Conservation (phyloP, 2,888 invertebrate species). For the Erpobdella octoculata region DNA sequence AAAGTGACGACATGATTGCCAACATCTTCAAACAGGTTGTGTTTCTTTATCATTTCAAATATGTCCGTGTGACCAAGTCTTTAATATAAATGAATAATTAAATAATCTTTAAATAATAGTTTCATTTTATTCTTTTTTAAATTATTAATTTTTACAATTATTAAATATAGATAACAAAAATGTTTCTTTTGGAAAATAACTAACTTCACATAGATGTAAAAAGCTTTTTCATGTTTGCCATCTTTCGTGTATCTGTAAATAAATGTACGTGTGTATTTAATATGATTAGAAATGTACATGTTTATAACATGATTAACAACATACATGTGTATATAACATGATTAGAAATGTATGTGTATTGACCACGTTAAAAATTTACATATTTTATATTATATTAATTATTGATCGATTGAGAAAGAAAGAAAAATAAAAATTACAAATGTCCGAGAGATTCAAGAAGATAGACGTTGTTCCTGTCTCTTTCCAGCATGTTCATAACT, state of each 20-base stretch:
- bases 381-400: too few relatives aligned
- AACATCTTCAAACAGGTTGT: constrained; percentile 73
- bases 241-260: constrained; percentile 46
- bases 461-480: constrained; percentile 62
- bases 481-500: constrained; percentile 69
- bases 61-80: constrained; percentile 79
- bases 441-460: constrained; percentile 80
- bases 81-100: background rate
- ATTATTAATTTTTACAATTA: background rate
- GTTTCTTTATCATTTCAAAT: constrained; percentile 74
- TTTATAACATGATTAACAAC: background rate
- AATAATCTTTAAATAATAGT: too few relatives aligned
- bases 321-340: background rate
- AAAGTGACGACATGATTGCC: constrained; percentile 78
- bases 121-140: background rate
- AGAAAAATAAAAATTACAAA: too few relatives aligned
- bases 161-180: background rate
- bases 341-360: background rate
- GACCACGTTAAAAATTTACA: too few relatives aligned
- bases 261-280: background rate
- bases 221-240: constrained; percentile 73
- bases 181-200: constrained; percentile 37
- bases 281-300: background rate
- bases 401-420: too few relatives aligned
- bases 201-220: constrained; percentile 78